Percentiles rank a stretch among this genome's conserved stretches.
Evolutionary conservation across 2,113 vertebrate genomes (phyloP).

Genomic region (Paramisgurnus dabryanus): DNA sequence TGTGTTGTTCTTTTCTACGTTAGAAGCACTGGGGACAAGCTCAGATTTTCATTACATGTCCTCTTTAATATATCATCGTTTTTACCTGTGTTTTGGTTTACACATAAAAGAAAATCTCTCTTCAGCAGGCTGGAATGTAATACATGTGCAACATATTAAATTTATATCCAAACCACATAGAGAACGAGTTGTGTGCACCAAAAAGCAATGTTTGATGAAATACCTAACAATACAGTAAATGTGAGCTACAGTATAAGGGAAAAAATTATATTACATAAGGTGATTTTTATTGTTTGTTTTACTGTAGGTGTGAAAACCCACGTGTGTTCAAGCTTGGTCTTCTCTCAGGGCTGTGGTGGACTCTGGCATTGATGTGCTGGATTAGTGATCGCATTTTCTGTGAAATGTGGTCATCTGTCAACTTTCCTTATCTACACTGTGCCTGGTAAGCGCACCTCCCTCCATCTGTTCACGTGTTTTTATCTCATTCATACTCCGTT

Average conservation of each 20-base stretch:
- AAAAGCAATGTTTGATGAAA: too few species aligned
- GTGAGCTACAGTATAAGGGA: neutral
- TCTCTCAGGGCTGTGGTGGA: slow-evolving; percentile 95
- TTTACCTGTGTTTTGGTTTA: too few species aligned
- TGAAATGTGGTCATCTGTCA: slow-evolving; percentile 92
- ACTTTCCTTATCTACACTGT: slow-evolving; percentile 96
- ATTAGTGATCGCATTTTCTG: slow-evolving; percentile 95
- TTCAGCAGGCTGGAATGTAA: too few species aligned
- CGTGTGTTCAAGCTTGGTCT: slow-evolving; percentile 94
- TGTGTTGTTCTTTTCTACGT: too few species aligned
- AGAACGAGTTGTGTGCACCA: too few species aligned
- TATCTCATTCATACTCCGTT: neutral
- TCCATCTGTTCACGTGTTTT: neutral
- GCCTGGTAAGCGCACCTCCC: slow-evolving; percentile 83
- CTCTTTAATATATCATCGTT: too few species aligned
- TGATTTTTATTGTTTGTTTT: slow-evolving; percentile 4
- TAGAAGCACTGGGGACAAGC: too few species aligned
- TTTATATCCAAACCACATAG: too few species aligned
- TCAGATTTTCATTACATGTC: too few species aligned
- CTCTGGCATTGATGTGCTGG: slow-evolving; percentile 92
- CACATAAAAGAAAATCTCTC: too few species aligned
- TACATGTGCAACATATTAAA: too few species aligned
- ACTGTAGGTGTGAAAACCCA: slow-evolving; percentile 89
- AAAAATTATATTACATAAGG: neutral
- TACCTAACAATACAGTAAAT: too few species aligned